Percentiles rank a stretch among this genome's conserved stretches.
These are phyloP conservation scores for Nephrotoma appendiculata DNA, from an alignment of 2,888 invertebrate genomes.

Conservation along the genomic window DNA sequence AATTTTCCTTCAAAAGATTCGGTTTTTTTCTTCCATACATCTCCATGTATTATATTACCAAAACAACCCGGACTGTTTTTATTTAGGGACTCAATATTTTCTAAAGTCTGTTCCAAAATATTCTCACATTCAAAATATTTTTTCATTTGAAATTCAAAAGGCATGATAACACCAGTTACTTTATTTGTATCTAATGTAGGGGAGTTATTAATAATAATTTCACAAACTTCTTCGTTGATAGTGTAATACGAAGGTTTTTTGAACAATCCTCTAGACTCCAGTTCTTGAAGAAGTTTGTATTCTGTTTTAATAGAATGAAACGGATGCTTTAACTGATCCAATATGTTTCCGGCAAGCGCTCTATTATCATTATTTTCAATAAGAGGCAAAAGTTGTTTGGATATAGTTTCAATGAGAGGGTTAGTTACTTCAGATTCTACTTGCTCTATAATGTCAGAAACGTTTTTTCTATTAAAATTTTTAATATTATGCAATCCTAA, in stretches of 20 bases:
- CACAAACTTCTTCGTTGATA: not conserved
- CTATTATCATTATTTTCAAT: not conserved
- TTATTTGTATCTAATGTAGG: constrained; percentile 10
- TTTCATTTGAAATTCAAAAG: no score
- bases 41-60: not conserved
- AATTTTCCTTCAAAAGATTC: not conserved
- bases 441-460: no score
- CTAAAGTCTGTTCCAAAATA: not conserved
- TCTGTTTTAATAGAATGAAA: not conserved
- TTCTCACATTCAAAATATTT: not conserved
- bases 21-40: not conserved
- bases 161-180: no score
- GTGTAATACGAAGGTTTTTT: constrained; percentile 11
- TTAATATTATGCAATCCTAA: no score
- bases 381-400: not conserved
- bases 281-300: not conserved
- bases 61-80: not conserved
- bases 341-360: not conserved
- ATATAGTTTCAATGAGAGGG: no score
- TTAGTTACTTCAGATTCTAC: no score
- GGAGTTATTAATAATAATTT: constrained; percentile 9
- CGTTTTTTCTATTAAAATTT: no score
- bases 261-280: constrained; percentile 8
- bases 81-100: not conserved
- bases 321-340: not conserved